Base-by-base conservation (phyloP, 2,888 invertebrate genomes). In the Anthophora plumipes region DNA sequence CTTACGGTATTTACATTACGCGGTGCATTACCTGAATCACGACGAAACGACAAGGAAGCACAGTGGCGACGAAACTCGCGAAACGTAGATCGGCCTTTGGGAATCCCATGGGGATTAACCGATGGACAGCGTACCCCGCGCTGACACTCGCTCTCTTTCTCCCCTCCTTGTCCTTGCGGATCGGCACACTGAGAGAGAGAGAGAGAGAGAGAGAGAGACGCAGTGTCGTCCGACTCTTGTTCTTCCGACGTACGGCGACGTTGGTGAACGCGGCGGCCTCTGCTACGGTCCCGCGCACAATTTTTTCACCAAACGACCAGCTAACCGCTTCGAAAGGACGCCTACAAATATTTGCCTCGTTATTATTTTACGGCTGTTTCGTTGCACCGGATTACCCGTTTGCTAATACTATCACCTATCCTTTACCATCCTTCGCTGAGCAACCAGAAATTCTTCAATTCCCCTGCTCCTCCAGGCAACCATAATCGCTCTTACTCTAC, bases 321-420 rank as follows among this genome's bases (percentile, higher is more conserved):
- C 64, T 54, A 52, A 31, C 6, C 52, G 64, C 11, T 9, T 25
- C 69, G 39, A 80, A 39, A 60, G 73, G 52, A 22, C 85, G 66
- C 85, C 67, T 63, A 61, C 85, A 88, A 91, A 91, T 91, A 91
- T 91, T 91, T 91, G 84, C 84, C 86, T 83, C 85, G 84, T 89
- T 91, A 91, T 91, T 91, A 88, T 90, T 91, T 91, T 88, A 91
- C 82, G 85, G 75, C 85, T 82, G 73, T 85, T 88, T 87, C 85
- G 84, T 83, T 81, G 75, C 76, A 64, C 55, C 59, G 85, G 80
- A 88, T 90, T 89, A 90, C 80, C 83, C 82, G 80, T 89, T 87
- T 89, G 85, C 74, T 11, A 84, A n/a, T 20, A 57, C 60, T 25
- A n/a, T 39, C 22, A 17, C 3, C 25, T 43, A 55, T 20, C 41